Evolutionary conservation across 2,797 vertebrate species (phyloP).

Genomic region (Glossophaga mutica): DNA sequence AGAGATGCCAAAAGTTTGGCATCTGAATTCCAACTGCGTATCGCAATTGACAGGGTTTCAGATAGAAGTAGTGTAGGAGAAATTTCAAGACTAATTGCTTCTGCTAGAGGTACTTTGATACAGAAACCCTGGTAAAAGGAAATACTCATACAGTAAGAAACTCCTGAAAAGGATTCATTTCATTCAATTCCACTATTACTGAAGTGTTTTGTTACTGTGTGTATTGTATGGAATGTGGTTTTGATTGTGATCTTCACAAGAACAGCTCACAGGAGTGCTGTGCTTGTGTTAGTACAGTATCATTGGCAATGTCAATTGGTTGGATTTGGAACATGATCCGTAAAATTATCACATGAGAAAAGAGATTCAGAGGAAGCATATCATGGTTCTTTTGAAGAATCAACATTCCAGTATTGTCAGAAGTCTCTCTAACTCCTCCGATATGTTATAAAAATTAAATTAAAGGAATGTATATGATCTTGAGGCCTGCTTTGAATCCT

Average conservation of each 20-base stretch:
- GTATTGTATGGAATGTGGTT: not conserved
- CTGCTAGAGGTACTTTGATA: not conserved
- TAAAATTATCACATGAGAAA: not conserved
- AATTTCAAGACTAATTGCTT: not conserved
- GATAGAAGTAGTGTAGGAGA: not conserved
- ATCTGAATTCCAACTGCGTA: not conserved
- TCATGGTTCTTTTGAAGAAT: not conserved
- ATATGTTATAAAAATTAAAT: not conserved
- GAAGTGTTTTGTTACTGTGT: not conserved
- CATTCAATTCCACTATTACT: not conserved
- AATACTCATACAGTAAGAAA: not conserved
- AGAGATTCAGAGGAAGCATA: not conserved
- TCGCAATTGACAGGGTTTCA: not conserved
- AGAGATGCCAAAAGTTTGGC: too few species aligned
- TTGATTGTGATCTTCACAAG: not conserved
- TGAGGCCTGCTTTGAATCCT: not conserved
- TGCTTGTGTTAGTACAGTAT: not conserved
- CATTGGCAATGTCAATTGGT: not conserved
- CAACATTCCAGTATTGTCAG: not conserved
- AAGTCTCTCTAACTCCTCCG: not conserved
- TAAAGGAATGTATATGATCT: not conserved
- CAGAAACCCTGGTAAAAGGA: not conserved
- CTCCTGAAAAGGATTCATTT: not conserved
- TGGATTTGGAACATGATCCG: not conserved
- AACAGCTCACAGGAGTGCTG: not conserved